These are phyloP conservation scores for Yponomeuta malinellus DNA, from an alignment of 2,888 invertebrate genomes.

Conservation along the genomic window DNA sequence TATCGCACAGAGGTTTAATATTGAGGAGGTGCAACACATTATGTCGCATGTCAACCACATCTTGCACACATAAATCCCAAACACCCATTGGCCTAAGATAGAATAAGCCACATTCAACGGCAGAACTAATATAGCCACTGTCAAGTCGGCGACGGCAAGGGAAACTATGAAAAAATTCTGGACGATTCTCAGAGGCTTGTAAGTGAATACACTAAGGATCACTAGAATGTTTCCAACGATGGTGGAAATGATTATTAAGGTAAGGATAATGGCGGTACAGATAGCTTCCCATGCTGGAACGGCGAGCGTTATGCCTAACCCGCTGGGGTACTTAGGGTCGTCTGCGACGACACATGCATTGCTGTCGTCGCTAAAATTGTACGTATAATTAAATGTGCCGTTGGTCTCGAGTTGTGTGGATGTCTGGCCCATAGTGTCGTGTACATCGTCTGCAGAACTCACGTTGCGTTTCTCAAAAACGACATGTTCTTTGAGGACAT, in stretches of 20 bases:
- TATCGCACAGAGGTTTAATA: slow-evolving; percentile 94
- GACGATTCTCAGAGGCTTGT: slow-evolving; percentile 92
- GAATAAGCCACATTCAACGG: slow-evolving; percentile 96
- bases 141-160: slow-evolving; percentile 93
- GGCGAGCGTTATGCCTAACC: slow-evolving; percentile 82
- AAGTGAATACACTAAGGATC: slow-evolving; percentile 96
- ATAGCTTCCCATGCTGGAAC: slow-evolving; percentile 91
- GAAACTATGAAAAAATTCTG: slow-evolving; percentile 98
- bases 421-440: slow-evolving; percentile 58
- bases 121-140: slow-evolving; percentile 91
- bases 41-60: slow-evolving; percentile 98
- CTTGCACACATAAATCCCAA: slow-evolving; percentile 94
- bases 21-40: slow-evolving; percentile 96
- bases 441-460: slow-evolving; percentile 42
- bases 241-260: slow-evolving; percentile 90
- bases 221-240: slow-evolving; percentile 95
- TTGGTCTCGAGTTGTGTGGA: slow-evolving; percentile 51
- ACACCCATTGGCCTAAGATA: slow-evolving; percentile 93
- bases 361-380: slow-evolving; percentile 49
- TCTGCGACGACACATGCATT: slow-evolving; percentile 61
- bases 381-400: slow-evolving; percentile 48
- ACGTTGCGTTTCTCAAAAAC: slow-evolving; percentile 39
- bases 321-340: slow-evolving; percentile 76
- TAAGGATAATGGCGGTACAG: slow-evolving; percentile 86
- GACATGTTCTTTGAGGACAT: slow-evolving; percentile 27